Evolutionary conservation across 2,797 vertebrate species (phyloP), one percentile per base, ranked within the genome.

Genomic region (Dromococcyx pavoninus): DNA sequence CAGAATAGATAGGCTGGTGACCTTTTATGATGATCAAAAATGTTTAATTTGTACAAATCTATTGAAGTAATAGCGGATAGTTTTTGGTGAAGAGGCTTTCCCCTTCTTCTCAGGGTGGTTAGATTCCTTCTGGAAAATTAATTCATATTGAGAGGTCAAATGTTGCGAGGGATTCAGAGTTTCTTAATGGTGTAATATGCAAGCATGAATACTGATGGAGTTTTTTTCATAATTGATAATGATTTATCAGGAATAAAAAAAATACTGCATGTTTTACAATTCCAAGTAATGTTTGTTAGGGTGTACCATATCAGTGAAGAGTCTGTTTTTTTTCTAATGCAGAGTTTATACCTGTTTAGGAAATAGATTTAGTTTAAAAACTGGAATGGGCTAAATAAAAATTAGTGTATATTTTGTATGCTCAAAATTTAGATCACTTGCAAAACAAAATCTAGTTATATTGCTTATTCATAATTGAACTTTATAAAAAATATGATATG

Each of bases 281-380:
- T 30, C 23, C 7, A 15, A 32, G 17, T 0, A 3, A 28, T 73
- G 7, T 70, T 80, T 62, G 12, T 51, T 50, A 58, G 10, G 17
- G 3, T 57, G 13, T 32, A 17, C 30, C 2, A 0, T 9, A 37
- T 37, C 0, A 0, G 8, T 44, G 37, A 69, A 70, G 33, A 35
- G 7, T 44, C 7, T 37, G 0, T 3, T 67, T 43, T 57, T 80
- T 69, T 83, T 11, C 33, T 91, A 39, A 57, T 61, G 23, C 10
- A 32, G 23, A 32, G 15, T 48, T 87, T 60, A 44, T 73, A 37
- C 9, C 23, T 54, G 16, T 57, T 87, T 61, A 61, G 84, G 62
- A 80, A 77, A n/a, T 8, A 32, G 5, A 17, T 50, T 88, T 92
- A 74, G 32, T 60, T 85, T 53, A 28, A 78, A 77, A 28, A 64